Evolutionary conservation across 2,113 vertebrate species (phyloP).

Genomic region (Galeopterus variegatus): DNA sequence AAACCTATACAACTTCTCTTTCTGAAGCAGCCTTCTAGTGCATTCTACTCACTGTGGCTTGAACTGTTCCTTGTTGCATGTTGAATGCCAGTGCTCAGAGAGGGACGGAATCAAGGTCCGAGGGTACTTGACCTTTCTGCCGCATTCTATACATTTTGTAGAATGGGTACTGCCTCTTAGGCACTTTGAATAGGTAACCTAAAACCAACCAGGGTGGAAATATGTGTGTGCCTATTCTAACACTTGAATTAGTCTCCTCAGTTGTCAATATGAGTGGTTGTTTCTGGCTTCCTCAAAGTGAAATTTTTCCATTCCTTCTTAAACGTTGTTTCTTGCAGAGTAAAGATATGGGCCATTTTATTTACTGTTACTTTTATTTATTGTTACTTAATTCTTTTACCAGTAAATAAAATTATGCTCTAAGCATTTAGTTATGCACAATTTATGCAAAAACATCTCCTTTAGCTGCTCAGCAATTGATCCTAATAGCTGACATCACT

Average conservation of each 20-base stretch:
- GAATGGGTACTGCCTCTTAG: not conserved
- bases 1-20: not conserved
- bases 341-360: not conserved
- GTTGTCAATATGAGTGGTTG: not conserved
- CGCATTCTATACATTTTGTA: not conserved
- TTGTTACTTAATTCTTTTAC: not conserved
- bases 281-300: not conserved
- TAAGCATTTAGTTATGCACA: not conserved
- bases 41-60: not conserved
- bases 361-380: constrained; percentile 45
- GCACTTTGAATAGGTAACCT: not conserved
- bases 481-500: not conserved
- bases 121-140: too few relatives aligned
- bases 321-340: not conserved
- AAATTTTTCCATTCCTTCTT: not conserved
- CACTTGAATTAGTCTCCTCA: not conserved
- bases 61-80: not conserved
- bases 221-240: not conserved
- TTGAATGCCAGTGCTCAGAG: accelerated
- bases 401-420: not conserved
- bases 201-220: not conserved
- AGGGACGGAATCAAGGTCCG: not conserved
- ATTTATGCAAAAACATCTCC: not conserved
- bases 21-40: not conserved
- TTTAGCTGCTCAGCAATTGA: not conserved